Evolutionary conservation across 1,140 invertebrate genomes (phyloP), one percentile per base, ranked within the genome.

Genomic region (Zaprionus ghesquierei): DNA sequence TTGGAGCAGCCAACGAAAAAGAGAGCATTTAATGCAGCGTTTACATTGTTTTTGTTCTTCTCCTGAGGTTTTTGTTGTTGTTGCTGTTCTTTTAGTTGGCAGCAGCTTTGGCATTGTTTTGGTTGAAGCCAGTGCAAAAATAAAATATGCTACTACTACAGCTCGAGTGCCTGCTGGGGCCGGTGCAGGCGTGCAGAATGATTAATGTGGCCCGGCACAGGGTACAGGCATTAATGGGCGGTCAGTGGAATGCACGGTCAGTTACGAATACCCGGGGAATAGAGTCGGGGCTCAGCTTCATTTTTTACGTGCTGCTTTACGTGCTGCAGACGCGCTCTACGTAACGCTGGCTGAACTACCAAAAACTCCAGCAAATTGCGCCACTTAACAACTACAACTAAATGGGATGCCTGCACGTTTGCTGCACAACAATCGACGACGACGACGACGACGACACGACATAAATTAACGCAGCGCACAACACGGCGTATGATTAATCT

Each of bases 401-500:
- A 58, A 66, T 60, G 31, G 78, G 68, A 85, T 85, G 77, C 66
- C 70, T 69, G 78, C 81, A 81, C 81, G 81, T 86, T 62, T 54
- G 22, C 33, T 65, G 53, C 35, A 62, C 65, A 69, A 54, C 82
- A 79, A 87, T 77, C 62, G 72, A 64, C 29, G 44, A n/a, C n/a
- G n/a, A n/a, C n/a, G 69, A 53, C 46, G 49, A 46, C 51, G 61
- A 69, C 63, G 61, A 56, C 76, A 80, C 41, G 41, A 46, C 82
- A 79, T 70, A 82, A 87, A 87, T 87, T 77, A 82, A 82, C 64
- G 46, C 78, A 55, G 55, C 44, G 55, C 38, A 61, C 44, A 66
- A 56, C 78, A 75, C 76, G 71, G 68, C 72, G 84, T 82, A 82
- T 87, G 84, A 87, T 87, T 87, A 87, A 87, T 87, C 77, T 89